A percentile compares a stretch with the other conserved stretches of the same genome.
Evolutionary conservation across 1,140 invertebrate genomes (phyloP).

Genomic region (Asobara japonica): DNA sequence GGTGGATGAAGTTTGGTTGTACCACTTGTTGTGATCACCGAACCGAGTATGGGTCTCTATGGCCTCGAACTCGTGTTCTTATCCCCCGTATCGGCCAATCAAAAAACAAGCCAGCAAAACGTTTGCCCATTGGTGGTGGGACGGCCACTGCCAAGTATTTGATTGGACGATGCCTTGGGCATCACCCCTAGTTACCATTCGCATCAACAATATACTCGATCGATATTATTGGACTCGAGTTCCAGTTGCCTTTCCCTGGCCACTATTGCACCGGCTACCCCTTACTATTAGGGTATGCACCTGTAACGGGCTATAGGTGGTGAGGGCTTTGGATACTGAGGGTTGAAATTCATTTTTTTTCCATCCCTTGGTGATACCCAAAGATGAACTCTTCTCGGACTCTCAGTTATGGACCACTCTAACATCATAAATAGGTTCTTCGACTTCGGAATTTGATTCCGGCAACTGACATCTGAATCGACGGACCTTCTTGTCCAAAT

Average conservation of each 20-base stretch:
- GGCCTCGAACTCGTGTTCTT: slow-evolving; percentile 63
- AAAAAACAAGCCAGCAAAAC: slow-evolving; percentile 58
- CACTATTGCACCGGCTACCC: background rate
- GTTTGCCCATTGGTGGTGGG: slow-evolving; percentile 54
- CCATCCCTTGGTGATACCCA: no score
- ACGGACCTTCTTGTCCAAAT: no score
- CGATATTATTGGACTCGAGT: slow-evolving; percentile 54
- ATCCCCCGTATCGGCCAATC: slow-evolving; percentile 64
- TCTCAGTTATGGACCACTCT: no score
- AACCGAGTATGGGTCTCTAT: slow-evolving; percentile 54
- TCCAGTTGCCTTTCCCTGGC: background rate
- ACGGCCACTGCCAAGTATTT: slow-evolving; percentile 59
- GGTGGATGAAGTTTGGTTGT: slow-evolving; percentile 32
- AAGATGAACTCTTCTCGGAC: no score
- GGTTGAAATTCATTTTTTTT: background rate
- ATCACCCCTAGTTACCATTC: slow-evolving; percentile 64
- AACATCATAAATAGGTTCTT: no score
- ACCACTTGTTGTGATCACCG: slow-evolving; percentile 52
- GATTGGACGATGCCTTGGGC: slow-evolving; percentile 57
- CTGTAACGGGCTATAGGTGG: background rate
- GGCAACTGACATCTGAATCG: no score
- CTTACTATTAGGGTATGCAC: background rate
- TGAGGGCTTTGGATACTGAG: background rate
- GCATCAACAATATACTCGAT: slow-evolving; percentile 63
- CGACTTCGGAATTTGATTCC: no score